These are phyloP conservation scores for Geophilus truncorum DNA, from an alignment of 2,888 invertebrate species.

Conservation along the genomic window DNA sequence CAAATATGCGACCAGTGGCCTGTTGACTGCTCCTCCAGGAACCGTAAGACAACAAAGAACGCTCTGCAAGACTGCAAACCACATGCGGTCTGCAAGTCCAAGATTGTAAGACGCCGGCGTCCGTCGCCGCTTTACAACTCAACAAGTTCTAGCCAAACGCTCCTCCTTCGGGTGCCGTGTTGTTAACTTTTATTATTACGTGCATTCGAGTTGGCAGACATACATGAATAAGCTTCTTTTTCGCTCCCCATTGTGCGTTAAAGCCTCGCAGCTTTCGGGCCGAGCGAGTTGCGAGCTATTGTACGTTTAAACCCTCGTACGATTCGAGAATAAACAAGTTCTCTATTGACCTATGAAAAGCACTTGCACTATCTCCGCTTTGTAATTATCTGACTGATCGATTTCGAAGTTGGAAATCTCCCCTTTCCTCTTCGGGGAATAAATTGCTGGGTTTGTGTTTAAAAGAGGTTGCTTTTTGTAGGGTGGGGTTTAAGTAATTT, in stretches of 20 bases:
- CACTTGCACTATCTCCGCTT: neutral
- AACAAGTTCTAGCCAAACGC: neutral
- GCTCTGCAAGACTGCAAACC: neutral
- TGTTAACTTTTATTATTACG: neutral
- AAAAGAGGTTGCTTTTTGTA: too few relatives aligned
- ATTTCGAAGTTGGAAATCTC: neutral
- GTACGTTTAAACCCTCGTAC: neutral
- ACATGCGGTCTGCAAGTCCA: neutral
- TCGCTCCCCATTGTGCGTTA: neutral
- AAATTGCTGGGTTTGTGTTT: neutral
- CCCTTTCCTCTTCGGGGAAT: neutral
- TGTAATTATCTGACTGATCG: neutral
- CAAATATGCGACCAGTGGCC: constrained; percentile 24
- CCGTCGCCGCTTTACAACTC: neutral
- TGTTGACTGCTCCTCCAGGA: neutral
- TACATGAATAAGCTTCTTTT: neutral
- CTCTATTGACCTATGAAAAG: neutral
- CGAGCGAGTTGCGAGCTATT: neutral
- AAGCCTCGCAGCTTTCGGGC: too few relatives aligned
- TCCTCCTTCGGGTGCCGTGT: neutral
- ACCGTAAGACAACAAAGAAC: constrained; percentile 6
- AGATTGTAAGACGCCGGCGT: neutral
- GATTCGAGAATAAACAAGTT: neutral
- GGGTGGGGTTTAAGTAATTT: too few relatives aligned
- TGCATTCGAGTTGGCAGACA: neutral